Base-by-base conservation (phyloP, 2,113 vertebrate genomes). In the Pedetes capensis region DNA sequence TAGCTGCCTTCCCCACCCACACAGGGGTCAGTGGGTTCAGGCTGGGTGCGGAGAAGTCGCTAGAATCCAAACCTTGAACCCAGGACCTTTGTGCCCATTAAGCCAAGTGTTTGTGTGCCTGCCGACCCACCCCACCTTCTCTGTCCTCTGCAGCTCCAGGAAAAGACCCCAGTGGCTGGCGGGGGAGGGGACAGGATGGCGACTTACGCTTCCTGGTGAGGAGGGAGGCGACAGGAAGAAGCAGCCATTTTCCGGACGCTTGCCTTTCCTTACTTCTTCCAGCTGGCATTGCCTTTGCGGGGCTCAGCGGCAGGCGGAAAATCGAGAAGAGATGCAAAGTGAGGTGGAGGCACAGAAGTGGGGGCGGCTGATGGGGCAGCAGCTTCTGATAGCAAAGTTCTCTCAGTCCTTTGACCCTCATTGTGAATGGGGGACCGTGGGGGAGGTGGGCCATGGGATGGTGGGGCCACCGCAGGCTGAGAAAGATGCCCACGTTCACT, bases 41-140 rank as follows among this genome's bases (percentile, higher is more conserved):
- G 66, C 61, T 81, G 92, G 66, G 66, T 53, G 20, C 29, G 75
- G 16, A 42, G n/a, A 68, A 92, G 93, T 88, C 2, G 0, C 66
- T 83, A 18, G 51, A 91, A 87, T 59, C 44, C 93, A 96, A 93
- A 97, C 95, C 96, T 97, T 97, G 95, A 97, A 95, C 96, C 72
- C 59, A 66, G 42, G 97, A 96, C 81, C 96, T 97, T 97, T 96
- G 97, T 51, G 96, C 95, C 72, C 95, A 92, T 95, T 96, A 97
- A 92, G 37, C 93, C 47, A 42, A 72, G 44, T 42, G 72, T 91
- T 91, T 83, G 53, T 23, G 47, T 53, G 37, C 25, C 17, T 69
- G n/a, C 13, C 17, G 34, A 53, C 53, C 59, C 53, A 94, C 84
- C 53, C 71, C 37, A 64, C 78, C 57, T 72, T 55, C 32, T 74